A percentile compares a stretch with the other conserved stretches of the same genome.
Evolutionary conservation across 2,797 vertebrate genomes (phyloP).

Genomic region (Urocyon cinereoargenteus): DNA sequence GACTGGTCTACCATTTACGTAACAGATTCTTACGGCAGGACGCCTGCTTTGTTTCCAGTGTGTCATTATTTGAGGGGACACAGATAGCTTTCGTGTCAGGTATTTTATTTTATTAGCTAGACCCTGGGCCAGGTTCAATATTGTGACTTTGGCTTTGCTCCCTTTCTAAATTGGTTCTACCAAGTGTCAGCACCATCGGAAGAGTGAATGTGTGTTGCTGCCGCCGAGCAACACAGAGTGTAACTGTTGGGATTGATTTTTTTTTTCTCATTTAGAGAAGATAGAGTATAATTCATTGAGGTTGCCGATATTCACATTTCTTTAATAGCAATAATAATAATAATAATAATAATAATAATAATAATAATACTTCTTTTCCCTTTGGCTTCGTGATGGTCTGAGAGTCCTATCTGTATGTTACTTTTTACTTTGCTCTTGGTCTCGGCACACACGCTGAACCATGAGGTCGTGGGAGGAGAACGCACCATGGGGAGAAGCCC

Average conservation of each 20-base stretch:
- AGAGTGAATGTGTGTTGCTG: not conserved
- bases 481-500: not conserved
- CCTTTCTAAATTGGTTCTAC: not conserved
- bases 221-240: not conserved
- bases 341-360: not conserved
- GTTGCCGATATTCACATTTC: not conserved
- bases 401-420: not conserved
- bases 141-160: not conserved
- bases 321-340: not conserved
- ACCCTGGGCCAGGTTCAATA: not conserved
- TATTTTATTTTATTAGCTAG: slow-evolving; percentile 51
- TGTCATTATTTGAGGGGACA: not conserved
- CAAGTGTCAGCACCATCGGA: not conserved
- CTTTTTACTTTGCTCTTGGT: not conserved
- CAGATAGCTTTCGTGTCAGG: not conserved
- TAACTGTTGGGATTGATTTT: not conserved
- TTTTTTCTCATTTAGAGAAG: not conserved
- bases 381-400: not conserved
- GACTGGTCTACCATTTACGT: not conserved
- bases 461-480: not conserved
- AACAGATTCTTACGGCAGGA: not conserved
- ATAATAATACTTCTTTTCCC: not conserved
- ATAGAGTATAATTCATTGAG: not conserved
- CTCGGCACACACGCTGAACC: not conserved
- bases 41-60: not conserved